Evolutionary conservation across 1,140 invertebrate genomes (phyloP).

Genomic region (Drosophila oshimai): DNA sequence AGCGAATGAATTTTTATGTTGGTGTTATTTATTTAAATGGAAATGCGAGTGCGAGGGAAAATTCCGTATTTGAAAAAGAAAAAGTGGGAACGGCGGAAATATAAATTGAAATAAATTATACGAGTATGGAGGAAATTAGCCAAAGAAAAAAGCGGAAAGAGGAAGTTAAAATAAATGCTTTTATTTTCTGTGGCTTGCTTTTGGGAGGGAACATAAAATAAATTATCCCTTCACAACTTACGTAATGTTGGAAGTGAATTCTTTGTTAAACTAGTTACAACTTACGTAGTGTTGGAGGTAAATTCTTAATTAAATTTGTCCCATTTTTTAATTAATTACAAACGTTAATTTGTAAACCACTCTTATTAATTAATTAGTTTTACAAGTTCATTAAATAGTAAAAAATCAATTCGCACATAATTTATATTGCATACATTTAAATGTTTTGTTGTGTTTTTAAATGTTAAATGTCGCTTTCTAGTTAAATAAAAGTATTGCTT

Average conservation of each 20-base stretch:
- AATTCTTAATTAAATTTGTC: not conserved
- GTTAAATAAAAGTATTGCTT: no score
- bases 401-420: no score
- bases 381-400: no score
- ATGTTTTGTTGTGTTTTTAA: no score
- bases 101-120: slow-evolving; percentile 17
- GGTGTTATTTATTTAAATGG: slow-evolving; percentile 28
- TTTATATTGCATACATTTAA: no score
- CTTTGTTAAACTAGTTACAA: not conserved
- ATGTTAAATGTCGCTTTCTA: no score
- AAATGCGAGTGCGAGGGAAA: not conserved
- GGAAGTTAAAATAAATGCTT: not conserved
- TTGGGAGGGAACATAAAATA: not conserved
- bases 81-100: not conserved
- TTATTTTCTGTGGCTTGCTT: not conserved
- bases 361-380: no score
- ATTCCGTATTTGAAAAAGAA: not conserved
- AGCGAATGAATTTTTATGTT: slow-evolving; percentile 41
- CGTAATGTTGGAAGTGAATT: not conserved
- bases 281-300: not conserved
- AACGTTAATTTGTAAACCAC: no score
- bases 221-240: not conserved
- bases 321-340: no score
- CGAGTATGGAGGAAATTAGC: slow-evolving; percentile 6
- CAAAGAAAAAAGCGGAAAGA: not conserved